Base-by-base conservation (phyloP, 2,888 invertebrate genomes). In the Serrognathus titanus region DNA sequence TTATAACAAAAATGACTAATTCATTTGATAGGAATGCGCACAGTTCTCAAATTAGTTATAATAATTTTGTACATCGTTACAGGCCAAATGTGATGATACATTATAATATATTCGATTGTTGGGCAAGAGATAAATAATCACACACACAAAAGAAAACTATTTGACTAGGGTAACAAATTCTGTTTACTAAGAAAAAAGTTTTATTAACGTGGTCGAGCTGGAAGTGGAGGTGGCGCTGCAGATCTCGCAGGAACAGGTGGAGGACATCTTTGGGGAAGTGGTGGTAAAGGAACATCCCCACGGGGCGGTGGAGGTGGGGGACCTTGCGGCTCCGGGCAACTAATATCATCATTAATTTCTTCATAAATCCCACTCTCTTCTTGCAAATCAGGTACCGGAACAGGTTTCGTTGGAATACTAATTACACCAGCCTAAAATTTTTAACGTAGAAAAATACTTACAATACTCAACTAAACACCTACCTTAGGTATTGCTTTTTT, bases 141-240 rank as follows among this genome's bases (percentile, higher is more conserved):
- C 24, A 31, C 13, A 43, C 20, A 43, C 16, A 43, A 43, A 43
- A 11, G 20, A 11, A 43, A 20, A 43, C 9, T 20, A 6, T 43
- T 43, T 43, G 43, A 43, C 43, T 43, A 43, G 43, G 43, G 20
- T 11, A 43, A 11, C 24, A 43, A 20, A 13, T 43, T 20, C 43
- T 43, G 13, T 43, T 10, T 16, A 43, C 20, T 43, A 43, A 43
- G 11, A 16, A 43, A 43, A 43, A 16, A 13, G 41, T 11, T 43
- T 13, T 54, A 41, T 66, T 72, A 72, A 45, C 74, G 75, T 35
- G 84, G 84, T 53, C 87, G 81, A 39, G 87, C 86, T 3, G 88
- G 88, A 62, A 87, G 75, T 0, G 88, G 87, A 13, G 87, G 87
- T 5, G 87, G 87, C 11, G 77, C 84, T 53, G 78, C 82, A 63